These are phyloP conservation scores for Isotomurus palustris DNA, from an alignment of 2,888 invertebrate genomes.

Conservation along the genomic window DNA sequence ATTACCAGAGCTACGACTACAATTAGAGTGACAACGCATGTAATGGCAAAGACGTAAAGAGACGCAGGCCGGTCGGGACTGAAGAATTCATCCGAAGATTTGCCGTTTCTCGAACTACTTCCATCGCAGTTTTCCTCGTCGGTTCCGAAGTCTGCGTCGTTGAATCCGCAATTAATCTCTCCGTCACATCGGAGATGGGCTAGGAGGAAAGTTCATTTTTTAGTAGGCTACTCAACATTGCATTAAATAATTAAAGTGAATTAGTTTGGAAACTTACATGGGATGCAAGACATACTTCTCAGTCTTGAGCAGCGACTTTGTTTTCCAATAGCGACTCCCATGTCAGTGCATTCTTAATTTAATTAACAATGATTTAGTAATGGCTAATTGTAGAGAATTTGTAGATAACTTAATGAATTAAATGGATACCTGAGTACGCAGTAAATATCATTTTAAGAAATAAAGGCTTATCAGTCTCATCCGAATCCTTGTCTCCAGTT, in stretches of 20 bases:
- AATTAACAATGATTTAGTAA: not conserved
- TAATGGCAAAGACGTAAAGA: constrained; percentile 43
- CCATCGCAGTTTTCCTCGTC: constrained; percentile 26
- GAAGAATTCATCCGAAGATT: constrained; percentile 9
- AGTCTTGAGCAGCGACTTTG: constrained; percentile 32
- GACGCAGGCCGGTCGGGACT: constrained; percentile 26
- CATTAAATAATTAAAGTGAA: not conserved
- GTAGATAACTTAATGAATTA: too few relatives aligned
- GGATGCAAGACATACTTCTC: constrained; percentile 31
- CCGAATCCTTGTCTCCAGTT: constrained; percentile 33
- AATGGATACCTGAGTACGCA: constrained; percentile 29
- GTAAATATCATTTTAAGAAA: constrained; percentile 33
- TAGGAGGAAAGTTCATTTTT: not conserved
- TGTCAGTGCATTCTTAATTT: constrained; percentile 31
- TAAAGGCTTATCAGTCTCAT: constrained; percentile 16
- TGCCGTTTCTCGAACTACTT: not conserved
- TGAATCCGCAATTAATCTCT: constrained; percentile 33
- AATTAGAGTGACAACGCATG: constrained; percentile 40
- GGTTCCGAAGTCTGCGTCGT: constrained; percentile 34
- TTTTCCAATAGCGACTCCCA: constrained; percentile 15
- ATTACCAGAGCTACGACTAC: constrained; percentile 39
- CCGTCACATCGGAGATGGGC: constrained; percentile 29
- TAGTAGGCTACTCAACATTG: not conserved
- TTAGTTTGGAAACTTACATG: constrained; percentile 10
- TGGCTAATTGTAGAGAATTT: not conserved